phyloP scores from a whole-genome alignment of 2,113 vertebrate species.

The Crocuta crocuta region DNA sequence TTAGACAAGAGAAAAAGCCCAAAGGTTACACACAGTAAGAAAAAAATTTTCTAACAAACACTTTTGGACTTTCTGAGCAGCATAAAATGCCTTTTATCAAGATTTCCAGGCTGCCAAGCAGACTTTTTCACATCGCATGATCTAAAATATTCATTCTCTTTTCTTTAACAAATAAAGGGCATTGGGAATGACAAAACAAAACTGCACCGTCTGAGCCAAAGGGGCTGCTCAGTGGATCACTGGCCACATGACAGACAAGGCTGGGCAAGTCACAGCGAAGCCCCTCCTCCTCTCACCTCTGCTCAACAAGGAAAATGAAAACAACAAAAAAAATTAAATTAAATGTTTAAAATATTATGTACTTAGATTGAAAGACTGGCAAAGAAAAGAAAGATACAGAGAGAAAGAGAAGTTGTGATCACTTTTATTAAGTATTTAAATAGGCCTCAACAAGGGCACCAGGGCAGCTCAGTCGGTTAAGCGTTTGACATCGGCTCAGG shows the following conservation, averaged over 20 bases:
- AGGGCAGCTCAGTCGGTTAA: too few species aligned
- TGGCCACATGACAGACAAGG: fast-evolving
- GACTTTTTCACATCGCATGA: background rate
- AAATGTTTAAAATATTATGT: background rate
- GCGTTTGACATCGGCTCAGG: too few species aligned
- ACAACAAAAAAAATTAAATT: background rate
- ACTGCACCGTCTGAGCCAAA: background rate
- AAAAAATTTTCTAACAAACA: background rate
- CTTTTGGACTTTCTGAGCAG: background rate
- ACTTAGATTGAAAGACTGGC: background rate
- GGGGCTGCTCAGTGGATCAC: background rate
- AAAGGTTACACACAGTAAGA: background rate
- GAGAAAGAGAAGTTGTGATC: background rate
- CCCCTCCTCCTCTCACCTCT: background rate
- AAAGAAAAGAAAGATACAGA: background rate
- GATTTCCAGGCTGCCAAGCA: background rate
- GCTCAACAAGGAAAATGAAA: background rate
- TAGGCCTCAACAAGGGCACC: background rate
- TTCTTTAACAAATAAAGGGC: background rate
- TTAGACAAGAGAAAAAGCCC: background rate
- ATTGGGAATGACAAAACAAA: background rate
- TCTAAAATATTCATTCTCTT: background rate
- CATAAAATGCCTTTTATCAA: background rate
- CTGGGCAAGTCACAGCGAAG: fast-evolving
- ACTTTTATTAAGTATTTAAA: background rate